These are phyloP conservation scores for Onychomys torridus DNA, from an alignment of 2,797 vertebrate species.

Conservation along the genomic window DNA sequence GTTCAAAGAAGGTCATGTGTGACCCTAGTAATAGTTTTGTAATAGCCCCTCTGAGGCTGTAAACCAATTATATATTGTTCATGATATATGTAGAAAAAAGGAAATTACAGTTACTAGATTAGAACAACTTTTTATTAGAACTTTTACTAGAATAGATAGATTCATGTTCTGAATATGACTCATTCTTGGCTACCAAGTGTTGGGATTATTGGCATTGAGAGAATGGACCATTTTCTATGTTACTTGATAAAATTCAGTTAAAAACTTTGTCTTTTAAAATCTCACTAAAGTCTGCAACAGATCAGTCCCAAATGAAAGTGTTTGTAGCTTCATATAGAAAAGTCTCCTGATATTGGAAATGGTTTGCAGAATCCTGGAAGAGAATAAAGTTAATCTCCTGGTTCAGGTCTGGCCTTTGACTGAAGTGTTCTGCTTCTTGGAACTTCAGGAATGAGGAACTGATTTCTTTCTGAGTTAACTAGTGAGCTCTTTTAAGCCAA, in stretches of 20 bases:
- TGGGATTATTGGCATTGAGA: conserved; percentile 21
- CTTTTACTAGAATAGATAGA: too few relatives aligned
- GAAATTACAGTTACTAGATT: conserved; percentile 41
- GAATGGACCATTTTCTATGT: conserved; percentile 8
- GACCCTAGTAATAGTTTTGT: conserved; percentile 32
- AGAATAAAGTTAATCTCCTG: neutral
- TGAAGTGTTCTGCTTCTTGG: neutral
- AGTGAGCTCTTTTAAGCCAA: conserved; percentile 36
- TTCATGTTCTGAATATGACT: conserved; percentile 4
- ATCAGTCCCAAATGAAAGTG: neutral
- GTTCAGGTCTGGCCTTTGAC: neutral
- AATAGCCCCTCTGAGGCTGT: conserved; percentile 35
- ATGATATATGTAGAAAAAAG: conserved; percentile 6
- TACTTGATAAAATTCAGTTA: conserved; percentile 52
- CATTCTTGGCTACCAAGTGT: conserved; percentile 7
- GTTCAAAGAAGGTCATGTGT: conserved; percentile 33
- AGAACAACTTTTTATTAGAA: conserved; percentile 27
- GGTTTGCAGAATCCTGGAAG: neutral
- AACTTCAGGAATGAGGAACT: conserved; percentile 16
- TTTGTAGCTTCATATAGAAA: conserved; percentile 51
- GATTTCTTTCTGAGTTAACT: conserved; percentile 41
- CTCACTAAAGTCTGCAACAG: conserved; percentile 31
- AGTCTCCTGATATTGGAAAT: conserved; percentile 7
- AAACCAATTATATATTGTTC: conserved; percentile 40
- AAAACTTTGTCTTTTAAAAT: conserved; percentile 45